phyloP scores from a whole-genome alignment of 2,113 vertebrate species.

The Burhinus bistriatus region DNA sequence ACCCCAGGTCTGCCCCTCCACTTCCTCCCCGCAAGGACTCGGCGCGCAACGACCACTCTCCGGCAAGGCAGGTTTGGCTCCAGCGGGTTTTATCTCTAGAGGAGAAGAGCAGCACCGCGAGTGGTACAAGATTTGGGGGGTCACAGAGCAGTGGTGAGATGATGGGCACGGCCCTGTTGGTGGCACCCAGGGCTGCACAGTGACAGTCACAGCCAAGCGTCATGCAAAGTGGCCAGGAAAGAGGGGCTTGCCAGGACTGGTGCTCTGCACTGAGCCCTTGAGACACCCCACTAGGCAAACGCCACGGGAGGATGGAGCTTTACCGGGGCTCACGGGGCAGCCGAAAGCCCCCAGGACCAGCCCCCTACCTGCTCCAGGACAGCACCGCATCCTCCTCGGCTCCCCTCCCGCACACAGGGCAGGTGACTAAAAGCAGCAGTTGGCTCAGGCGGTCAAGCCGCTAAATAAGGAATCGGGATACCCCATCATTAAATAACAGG shows the following conservation, averaged over 20 bases:
- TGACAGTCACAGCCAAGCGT: not conserved
- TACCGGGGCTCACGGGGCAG: fast-evolving
- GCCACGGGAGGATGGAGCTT: not conserved
- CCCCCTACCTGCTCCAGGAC: fast-evolving
- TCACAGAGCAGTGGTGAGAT: not conserved
- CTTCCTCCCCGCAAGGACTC: fast-evolving
- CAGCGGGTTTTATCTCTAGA: constrained; percentile 56
- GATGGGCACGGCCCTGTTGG: fast-evolving
- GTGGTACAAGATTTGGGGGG: not conserved
- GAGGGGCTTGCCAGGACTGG: not conserved
- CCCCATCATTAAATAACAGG: constrained; percentile 29
- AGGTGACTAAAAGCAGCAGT: not conserved
- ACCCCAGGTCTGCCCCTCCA: not conserved
- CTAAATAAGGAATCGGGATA: not conserved
- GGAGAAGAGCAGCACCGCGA: not conserved
- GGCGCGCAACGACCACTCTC: not conserved
- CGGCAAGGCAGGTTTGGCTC: not conserved
- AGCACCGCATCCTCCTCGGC: not conserved
- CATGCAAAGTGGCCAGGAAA: not conserved
- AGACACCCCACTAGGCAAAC: not conserved
- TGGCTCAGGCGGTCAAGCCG: not conserved
- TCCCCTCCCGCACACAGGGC: not conserved
- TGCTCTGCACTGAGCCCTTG: not conserved
- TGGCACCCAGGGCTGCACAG: fast-evolving
- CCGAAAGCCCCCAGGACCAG: fast-evolving